These are phyloP conservation scores for Anthophora plumipes DNA, from an alignment of 2,888 invertebrate genomes.

Conservation along the genomic window DNA sequence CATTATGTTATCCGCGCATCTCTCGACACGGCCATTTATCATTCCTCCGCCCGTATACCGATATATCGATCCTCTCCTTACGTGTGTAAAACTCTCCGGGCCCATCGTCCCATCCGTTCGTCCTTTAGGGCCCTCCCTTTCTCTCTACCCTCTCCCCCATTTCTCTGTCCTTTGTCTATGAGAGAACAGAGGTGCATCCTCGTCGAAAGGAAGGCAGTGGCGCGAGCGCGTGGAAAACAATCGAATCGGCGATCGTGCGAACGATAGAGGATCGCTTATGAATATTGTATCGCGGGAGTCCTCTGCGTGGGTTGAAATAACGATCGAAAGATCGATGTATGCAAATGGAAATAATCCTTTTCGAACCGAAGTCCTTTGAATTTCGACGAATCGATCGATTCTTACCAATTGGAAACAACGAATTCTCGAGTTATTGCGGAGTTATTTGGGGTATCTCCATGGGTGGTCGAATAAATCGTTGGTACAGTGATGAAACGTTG, in stretches of 20 bases:
- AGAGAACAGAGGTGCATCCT: constrained; percentile 22
- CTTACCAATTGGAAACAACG: neutral
- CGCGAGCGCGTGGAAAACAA: constrained; percentile 62
- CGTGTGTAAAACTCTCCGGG: constrained; percentile 59
- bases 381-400: constrained; percentile 22
- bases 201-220: constrained; percentile 20
- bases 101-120: constrained; percentile 25
- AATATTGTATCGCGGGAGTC: constrained; percentile 58
- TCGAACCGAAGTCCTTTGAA: neutral
- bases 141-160: constrained; percentile 12
- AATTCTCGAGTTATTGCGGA: neutral
- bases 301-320: constrained; percentile 47
- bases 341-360: constrained; percentile 32
- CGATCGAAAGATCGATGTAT: constrained; percentile 56
- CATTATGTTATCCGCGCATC: constrained; percentile 83
- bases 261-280: constrained; percentile 66
- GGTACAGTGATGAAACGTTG: neutral
- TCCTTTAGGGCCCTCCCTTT: constrained; percentile 30
- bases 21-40: constrained; percentile 80
- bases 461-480: constrained; percentile 22
- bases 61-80: constrained; percentile 71
- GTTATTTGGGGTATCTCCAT: neutral
- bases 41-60: constrained; percentile 75
- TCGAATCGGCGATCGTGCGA: constrained; percentile 69
- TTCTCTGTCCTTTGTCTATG: constrained; percentile 60